These are phyloP conservation scores for Tenthredo mesomela DNA, from an alignment of 2,888 invertebrate species.

Conservation along the genomic window DNA sequence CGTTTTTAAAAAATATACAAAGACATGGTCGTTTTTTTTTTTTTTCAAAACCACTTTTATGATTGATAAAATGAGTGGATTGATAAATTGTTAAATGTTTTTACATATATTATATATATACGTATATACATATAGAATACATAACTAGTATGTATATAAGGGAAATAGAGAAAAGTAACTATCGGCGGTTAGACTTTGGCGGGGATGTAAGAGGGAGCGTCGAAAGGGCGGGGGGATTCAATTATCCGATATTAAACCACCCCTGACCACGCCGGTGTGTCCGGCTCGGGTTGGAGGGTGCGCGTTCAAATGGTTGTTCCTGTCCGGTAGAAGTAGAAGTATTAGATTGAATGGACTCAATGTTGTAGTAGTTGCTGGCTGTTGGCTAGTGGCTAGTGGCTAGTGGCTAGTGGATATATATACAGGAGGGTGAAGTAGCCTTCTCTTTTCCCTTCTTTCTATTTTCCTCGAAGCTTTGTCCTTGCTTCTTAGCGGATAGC, in stretches of 20 bases:
- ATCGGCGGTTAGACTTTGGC: slow-evolving; percentile 13
- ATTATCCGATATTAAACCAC: slow-evolving; percentile 78
- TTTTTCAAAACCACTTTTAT: not conserved
- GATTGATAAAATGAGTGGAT: too few species aligned
- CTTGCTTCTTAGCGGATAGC: slow-evolving; percentile 51
- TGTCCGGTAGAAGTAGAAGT: slow-evolving; percentile 74
- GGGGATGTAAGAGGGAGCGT: slow-evolving; percentile 58
- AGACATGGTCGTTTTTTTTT: not conserved
- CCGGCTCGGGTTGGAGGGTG: slow-evolving; percentile 64
- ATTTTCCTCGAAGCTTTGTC: slow-evolving; percentile 46
- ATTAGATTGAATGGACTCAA: slow-evolving; percentile 76
- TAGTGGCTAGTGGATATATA: slow-evolving; percentile 55
- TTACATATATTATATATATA: too few species aligned
- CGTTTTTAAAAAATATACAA: not conserved
- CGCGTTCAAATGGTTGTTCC: slow-evolving; percentile 72
- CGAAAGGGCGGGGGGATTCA: slow-evolving; percentile 68
- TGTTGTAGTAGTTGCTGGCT: slow-evolving; percentile 73
- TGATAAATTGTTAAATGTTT: too few species aligned
- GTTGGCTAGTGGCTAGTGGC: slow-evolving; percentile 61
- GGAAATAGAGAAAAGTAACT: slow-evolving; percentile 57
- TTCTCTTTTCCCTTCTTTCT: not conserved
- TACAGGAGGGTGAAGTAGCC: slow-evolving; percentile 10
- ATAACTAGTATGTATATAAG: too few species aligned
- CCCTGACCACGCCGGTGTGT: slow-evolving; percentile 72
- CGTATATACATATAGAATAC: too few species aligned